Evolutionary conservation across 2,888 invertebrate species (phyloP), one percentile per base, ranked within the genome.

Genomic region (Acleris sparsana): DNA sequence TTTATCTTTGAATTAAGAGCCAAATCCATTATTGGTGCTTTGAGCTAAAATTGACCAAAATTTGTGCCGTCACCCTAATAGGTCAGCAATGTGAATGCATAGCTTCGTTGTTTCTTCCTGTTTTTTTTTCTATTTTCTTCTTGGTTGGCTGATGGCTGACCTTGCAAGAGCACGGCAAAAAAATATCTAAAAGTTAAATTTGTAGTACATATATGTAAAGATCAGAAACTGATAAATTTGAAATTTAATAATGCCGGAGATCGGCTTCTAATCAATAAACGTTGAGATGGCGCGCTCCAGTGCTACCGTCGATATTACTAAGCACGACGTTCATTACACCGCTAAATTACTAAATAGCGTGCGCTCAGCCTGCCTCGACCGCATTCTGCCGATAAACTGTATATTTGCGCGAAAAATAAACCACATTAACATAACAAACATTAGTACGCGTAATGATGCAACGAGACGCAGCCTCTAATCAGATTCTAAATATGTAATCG

Each of bases 331-430:
- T 79, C 81, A 83, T 85, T 85, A 84, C 80, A 80, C 74, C 73
- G 80, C 75, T 86, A 83, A 86, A 86, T 86, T 78, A 85, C 83
- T 82, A 82, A 85, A 87, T 86, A 72, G 85, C 85, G 83, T 87
- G 86, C 77, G 75, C 67, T 71, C 71, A 69, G 69, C 69, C 63
- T 62, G 66, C 64, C 68, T 51, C 63, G 66, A 65, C 83, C 77
- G 78, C 84, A 82, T 85, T 84, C 79, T 83, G 74, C 73, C 75
- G 80, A 83, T 85, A 83, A 84, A 83, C 79, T 80, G 79, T 80
- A 80, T 78, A 80, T 83, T 86, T 84, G 77, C 75, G 81, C 83
- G 83, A 86, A 85, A 87, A 86, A 85, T 84, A 85, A 80, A 80
- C 74, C 73, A 74, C 77, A 79, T 84, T 83, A 80, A 78, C 79